These are phyloP conservation scores for Carcharodon carcharias DNA, from an alignment of 2,797 vertebrate genomes.

Conservation along the genomic window DNA sequence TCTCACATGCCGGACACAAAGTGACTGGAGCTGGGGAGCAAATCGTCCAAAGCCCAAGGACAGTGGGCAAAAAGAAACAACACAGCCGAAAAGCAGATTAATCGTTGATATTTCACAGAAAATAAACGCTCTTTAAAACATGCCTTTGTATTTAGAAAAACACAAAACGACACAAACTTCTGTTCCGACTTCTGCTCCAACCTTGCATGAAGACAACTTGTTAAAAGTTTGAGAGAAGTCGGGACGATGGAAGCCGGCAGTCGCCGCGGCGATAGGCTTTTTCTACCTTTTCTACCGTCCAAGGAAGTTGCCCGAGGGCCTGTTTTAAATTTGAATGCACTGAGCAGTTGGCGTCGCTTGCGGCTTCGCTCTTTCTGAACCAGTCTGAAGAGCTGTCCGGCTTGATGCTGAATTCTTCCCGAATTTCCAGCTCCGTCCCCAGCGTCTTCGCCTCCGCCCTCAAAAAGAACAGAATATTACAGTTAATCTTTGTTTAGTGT, in stretches of 20 bases:
- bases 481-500: background rate
- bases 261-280: background rate
- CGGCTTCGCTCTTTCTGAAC: background rate
- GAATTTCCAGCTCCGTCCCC: background rate
- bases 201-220: background rate
- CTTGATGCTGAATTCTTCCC: background rate
- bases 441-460: background rate
- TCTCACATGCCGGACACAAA: background rate
- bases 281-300: constrained; percentile 12
- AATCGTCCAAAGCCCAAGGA: background rate
- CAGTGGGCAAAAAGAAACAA: background rate
- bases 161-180: background rate
- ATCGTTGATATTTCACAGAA: background rate
- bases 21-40: background rate
- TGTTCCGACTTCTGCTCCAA: background rate
- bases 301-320: constrained; percentile 11
- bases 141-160: background rate
- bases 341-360: constrained; percentile 30
- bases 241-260: background rate
- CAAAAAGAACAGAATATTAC: background rate
- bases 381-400: background rate
- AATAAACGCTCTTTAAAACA: background rate
- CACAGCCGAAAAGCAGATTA: background rate
- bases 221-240: constrained; percentile 2
- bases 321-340: constrained; percentile 32